Evolutionary conservation across 2,888 invertebrate species (phyloP).

Genomic region (Amiota mariae): DNA sequence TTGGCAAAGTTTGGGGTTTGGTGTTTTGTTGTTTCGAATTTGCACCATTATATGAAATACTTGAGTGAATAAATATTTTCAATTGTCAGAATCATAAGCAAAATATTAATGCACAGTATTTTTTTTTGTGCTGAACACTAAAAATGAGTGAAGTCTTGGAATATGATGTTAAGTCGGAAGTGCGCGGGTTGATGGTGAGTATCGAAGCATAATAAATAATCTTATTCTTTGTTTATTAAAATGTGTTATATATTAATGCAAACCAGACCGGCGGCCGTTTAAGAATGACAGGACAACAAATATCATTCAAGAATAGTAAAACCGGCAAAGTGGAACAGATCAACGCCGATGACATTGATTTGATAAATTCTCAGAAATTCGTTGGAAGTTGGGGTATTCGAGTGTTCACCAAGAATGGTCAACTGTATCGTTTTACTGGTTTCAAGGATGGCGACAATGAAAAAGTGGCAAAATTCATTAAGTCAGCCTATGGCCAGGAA

Average conservation of each 20-base stretch:
- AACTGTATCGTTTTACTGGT: conserved; percentile 92
- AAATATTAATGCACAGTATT: background rate
- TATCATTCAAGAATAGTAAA: conserved; percentile 95
- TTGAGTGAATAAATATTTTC: background rate
- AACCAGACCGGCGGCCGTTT: conserved; percentile 83
- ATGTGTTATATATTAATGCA: conserved; percentile 41
- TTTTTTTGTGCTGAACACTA: conserved; percentile 5
- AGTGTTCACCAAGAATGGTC: conserved; percentile 91
- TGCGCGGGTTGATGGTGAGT: conserved; percentile 90
- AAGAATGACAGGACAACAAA: conserved; percentile 91
- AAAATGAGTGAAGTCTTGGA: conserved; percentile 86
- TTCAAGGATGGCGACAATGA: conserved; percentile 96
- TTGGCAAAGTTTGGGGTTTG: background rate
- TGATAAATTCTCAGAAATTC: conserved; percentile 93
- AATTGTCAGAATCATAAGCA: no score
- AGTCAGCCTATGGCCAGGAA: conserved; percentile 86
- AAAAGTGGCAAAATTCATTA: conserved; percentile 92
- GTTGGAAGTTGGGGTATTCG: conserved; percentile 93
- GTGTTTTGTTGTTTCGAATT: background rate
- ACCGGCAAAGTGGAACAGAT: conserved; percentile 97
- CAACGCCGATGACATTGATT: conserved; percentile 86
- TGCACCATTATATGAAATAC: conserved; percentile 19
- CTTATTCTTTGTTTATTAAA: background rate
- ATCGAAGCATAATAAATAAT: background rate
- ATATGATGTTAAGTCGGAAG: conserved; percentile 88